Percentiles rank a stretch among this genome's conserved stretches.
phyloP scores from a whole-genome alignment of 2,113 vertebrate species.

The Oceanodroma tethys region DNA sequence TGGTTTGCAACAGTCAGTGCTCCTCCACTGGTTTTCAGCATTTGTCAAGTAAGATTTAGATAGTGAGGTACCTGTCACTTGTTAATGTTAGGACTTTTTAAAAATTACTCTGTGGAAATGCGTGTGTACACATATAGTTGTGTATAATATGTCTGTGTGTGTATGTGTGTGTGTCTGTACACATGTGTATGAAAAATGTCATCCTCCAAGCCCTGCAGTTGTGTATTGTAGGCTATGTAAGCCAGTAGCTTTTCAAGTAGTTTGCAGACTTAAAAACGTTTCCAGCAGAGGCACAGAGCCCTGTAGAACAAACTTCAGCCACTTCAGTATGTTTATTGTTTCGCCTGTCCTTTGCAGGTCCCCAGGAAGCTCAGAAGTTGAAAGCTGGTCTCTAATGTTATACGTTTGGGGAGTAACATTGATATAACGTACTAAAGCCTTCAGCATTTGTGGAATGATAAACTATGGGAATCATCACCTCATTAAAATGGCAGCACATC shows the following conservation, averaged over 20 bases:
- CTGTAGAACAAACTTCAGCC: neutral
- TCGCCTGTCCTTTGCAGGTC: neutral
- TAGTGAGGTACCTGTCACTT: neutral
- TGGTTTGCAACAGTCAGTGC: neutral
- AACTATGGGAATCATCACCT: neutral
- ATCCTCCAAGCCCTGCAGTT: neutral
- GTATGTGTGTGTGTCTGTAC: too few relatives aligned
- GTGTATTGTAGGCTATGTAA: neutral
- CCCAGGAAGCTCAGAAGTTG: neutral
- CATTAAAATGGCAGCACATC: neutral
- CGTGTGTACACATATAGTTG: neutral
- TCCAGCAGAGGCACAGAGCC: neutral
- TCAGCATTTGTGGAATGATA: neutral
- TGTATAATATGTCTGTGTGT: neutral
- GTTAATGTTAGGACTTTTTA: neutral
- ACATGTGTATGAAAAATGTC: too few relatives aligned
- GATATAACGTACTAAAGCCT: neutral
- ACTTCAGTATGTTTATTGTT: neutral
- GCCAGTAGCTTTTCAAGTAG: neutral
- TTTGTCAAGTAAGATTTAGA: neutral
- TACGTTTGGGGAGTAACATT: fast-evolving
- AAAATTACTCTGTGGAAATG: neutral
- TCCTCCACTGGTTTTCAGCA: neutral
- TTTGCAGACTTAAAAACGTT: neutral
- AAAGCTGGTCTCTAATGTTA: neutral